Percentiles rank a stretch among this genome's conserved stretches.
These are phyloP conservation scores for Eledona agricola DNA, from an alignment of 2,888 invertebrate species.

Conservation along the genomic window DNA sequence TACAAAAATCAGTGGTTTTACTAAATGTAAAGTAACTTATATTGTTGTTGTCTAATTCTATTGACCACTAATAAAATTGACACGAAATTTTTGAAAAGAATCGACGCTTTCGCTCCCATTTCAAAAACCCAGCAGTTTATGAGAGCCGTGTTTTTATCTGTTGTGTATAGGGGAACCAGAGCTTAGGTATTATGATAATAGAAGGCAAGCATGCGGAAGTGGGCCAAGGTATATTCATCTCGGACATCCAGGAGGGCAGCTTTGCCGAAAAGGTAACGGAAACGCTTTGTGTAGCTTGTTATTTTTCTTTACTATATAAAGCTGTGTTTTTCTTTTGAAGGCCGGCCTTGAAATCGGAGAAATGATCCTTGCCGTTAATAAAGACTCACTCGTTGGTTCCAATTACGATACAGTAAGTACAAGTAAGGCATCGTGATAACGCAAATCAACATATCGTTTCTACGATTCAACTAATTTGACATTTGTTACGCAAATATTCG, in stretches of 20 bases:
- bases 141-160: conserved; percentile 37
- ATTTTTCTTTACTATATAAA: conserved; percentile 32
- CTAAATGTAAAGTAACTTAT: no score
- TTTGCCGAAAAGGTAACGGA: conserved; percentile 81
- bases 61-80: no score
- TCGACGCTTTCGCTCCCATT: no score
- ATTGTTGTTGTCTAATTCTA: no score
- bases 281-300: conserved; percentile 27
- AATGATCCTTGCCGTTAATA: conserved; percentile 95
- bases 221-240: conserved; percentile 91
- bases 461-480: no score
- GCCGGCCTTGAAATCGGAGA: conserved; percentile 96
- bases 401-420: conserved; percentile 83
- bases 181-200: conserved; percentile 94
- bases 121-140: conserved; percentile 3
- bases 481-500: background rate
- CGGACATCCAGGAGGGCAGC: conserved; percentile 90
- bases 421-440: no score
- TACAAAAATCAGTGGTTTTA: no score
- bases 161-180: conserved; percentile 74
- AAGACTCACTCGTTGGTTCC: conserved; percentile 86
- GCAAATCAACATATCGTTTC: no score
- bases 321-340: conserved; percentile 63
- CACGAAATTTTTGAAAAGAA: no score
- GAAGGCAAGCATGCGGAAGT: conserved; percentile 93